Percentiles rank a stretch among this genome's conserved stretches.
Evolutionary conservation across 2,888 invertebrate species (phyloP).

Genomic region (Cheilosia soror): DNA sequence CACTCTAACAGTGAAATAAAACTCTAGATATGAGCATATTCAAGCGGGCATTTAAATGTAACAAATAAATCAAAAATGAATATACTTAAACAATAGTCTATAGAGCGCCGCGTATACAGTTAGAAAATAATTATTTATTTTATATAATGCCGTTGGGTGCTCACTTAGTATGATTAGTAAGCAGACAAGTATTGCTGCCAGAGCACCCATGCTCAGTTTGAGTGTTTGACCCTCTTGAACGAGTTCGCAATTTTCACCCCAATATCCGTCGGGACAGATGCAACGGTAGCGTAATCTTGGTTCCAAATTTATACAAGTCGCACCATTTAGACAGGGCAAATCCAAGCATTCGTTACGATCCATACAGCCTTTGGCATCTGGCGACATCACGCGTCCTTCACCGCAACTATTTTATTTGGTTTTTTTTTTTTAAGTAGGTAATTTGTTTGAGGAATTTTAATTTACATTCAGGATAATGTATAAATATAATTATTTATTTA

Average conservation of each 20-base stretch:
- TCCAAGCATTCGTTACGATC: constrained; percentile 98
- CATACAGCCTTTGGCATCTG: constrained; percentile 96
- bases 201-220: constrained; percentile 97
- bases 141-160: constrained; percentile 83
- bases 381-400: constrained; percentile 95
- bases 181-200: constrained; percentile 98
- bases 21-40: constrained; percentile 53
- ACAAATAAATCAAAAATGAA: constrained; percentile 26
- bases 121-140: constrained; percentile 17
- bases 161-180: constrained; percentile 98
- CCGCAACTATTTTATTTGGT: constrained; percentile 89
- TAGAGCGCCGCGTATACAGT: constrained; percentile 59
- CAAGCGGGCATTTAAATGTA: constrained; percentile 60
- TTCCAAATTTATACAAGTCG: constrained; percentile 95
- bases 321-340: constrained; percentile 96
- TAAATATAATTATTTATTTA: constrained; percentile 13
- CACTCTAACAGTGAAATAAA: constrained; percentile 64
- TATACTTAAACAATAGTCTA: constrained; percentile 10
- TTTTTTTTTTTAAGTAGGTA: constrained; percentile 13
- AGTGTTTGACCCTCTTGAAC: constrained; percentile 97
- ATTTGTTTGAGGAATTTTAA: constrained; percentile 41
- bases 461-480: constrained; percentile 56
- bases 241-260: constrained; percentile 97
- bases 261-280: constrained; percentile 95
- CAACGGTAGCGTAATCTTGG: constrained; percentile 94